Evolutionary conservation across 2,888 invertebrate species (phyloP).

Genomic region (Melieria picta): DNA sequence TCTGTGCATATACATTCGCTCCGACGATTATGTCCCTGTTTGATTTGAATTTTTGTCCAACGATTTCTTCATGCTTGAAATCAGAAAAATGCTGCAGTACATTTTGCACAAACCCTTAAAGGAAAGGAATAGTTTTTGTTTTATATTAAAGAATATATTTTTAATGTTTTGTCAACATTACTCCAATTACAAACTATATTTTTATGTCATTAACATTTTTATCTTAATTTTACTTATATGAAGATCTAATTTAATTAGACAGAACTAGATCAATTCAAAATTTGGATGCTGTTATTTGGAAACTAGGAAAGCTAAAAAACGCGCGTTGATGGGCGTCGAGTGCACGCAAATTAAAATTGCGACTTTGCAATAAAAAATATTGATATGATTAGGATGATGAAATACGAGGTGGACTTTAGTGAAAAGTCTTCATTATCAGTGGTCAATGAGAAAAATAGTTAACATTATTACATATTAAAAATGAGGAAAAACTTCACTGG

Average conservation of each 20-base stretch:
- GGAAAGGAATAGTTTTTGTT: too few relatives aligned
- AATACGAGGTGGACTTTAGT: background rate
- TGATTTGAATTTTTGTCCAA: too few relatives aligned
- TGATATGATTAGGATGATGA: background rate
- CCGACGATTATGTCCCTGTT: too few relatives aligned
- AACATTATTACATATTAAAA: background rate
- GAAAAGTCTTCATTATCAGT: background rate
- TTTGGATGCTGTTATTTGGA: background rate
- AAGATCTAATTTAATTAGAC: constrained; percentile 1
- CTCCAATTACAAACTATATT: background rate
- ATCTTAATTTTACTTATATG: background rate
- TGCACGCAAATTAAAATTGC: too few relatives aligned
- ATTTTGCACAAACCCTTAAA: too few relatives aligned
- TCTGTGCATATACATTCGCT: too few relatives aligned
- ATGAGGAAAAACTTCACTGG: background rate
- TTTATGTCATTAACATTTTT: background rate
- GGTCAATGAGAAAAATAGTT: background rate
- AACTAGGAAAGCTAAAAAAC: background rate
- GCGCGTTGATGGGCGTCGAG: background rate
- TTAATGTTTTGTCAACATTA: background rate
- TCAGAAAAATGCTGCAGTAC: too few relatives aligned
- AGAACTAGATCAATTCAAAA: background rate
- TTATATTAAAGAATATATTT: background rate
- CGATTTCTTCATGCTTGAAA: too few relatives aligned
- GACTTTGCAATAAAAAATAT: too few relatives aligned